Conservation (phyloP, 2,797 vertebrate species). For the Enteromius unitaeniatus region DNA sequence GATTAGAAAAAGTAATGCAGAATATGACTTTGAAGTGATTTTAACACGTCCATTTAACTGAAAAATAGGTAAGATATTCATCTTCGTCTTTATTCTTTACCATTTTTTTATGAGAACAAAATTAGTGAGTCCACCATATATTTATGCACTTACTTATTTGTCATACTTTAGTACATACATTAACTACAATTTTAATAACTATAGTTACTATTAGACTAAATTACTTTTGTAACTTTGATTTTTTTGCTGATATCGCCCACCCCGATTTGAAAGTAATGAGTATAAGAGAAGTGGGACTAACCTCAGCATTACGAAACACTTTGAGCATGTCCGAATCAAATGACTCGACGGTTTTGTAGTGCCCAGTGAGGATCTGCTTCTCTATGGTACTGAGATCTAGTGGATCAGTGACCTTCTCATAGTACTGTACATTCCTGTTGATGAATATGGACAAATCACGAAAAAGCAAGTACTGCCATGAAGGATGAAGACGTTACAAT, state of each 20-base stretch:
- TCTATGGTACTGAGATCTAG: slow-evolving; percentile 94
- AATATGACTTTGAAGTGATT: neutral
- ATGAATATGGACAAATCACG: slow-evolving; percentile 32
- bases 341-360: slow-evolving; percentile 94
- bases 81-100: neutral
- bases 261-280: neutral
- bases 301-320: slow-evolving; percentile 95
- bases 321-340: slow-evolving; percentile 98
- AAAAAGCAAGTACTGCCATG: neutral
- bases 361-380: slow-evolving; percentile 94
- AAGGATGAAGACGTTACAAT: neutral
- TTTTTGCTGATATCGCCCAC: neutral
- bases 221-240: too few species aligned
- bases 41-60: neutral
- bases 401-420: slow-evolving; percentile 95
- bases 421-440: slow-evolving; percentile 92
- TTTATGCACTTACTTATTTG: neutral
- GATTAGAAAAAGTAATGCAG: slow-evolving; percentile 16
- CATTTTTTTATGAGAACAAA: neutral
- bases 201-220: neutral
- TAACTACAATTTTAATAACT: neutral
- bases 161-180: neutral
- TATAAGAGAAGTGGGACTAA: slow-evolving; percentile 21
- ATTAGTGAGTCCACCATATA: neutral
- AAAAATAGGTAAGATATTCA: neutral